A percentile compares a stretch with the other conserved stretches of the same genome.
Conservation (phyloP, 2,888 invertebrate species). For the Sisyra terminalis region DNA sequence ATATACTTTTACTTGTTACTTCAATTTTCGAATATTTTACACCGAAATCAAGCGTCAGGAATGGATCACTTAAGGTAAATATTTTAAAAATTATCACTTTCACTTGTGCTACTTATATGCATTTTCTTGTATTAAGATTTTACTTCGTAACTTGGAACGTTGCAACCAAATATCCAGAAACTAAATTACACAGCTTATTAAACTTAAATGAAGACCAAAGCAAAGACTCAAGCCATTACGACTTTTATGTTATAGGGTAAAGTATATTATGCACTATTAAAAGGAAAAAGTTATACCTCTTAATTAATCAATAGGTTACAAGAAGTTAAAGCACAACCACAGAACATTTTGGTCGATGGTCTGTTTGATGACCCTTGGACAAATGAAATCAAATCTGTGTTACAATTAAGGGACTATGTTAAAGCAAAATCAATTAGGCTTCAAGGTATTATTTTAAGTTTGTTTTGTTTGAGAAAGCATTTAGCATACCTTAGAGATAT, state of each 20-base stretch:
- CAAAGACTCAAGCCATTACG: constrained; percentile 48
- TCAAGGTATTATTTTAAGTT: constrained; percentile 65
- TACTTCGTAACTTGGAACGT: constrained; percentile 87
- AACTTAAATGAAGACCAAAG: constrained; percentile 45
- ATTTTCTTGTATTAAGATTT: constrained; percentile 33
- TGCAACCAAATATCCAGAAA: constrained; percentile 59
- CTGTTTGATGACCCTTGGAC: constrained; percentile 81
- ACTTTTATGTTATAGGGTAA: constrained; percentile 74
- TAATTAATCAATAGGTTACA: constrained; percentile 41
- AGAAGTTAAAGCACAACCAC: constrained; percentile 79
- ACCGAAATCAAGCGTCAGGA: too few species aligned
- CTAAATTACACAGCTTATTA: constrained; percentile 50
- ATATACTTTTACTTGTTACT: too few species aligned
- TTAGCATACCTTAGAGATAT: constrained; percentile 67
- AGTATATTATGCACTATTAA: constrained; percentile 12
- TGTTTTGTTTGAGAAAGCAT: constrained; percentile 65
- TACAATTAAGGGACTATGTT: constrained; percentile 54
- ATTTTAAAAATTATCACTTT: neutral
- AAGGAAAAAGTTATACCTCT: neutral
- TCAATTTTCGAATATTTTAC: too few species aligned
- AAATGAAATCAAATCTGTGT: constrained; percentile 46
- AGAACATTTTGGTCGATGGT: constrained; percentile 64
- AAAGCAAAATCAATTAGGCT: constrained; percentile 65
- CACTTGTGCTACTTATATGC: neutral
- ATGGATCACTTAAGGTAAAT: constrained; percentile 3